These are phyloP conservation scores for Eristalis tenax DNA, from an alignment of 2,888 invertebrate species.

Conservation along the genomic window DNA sequence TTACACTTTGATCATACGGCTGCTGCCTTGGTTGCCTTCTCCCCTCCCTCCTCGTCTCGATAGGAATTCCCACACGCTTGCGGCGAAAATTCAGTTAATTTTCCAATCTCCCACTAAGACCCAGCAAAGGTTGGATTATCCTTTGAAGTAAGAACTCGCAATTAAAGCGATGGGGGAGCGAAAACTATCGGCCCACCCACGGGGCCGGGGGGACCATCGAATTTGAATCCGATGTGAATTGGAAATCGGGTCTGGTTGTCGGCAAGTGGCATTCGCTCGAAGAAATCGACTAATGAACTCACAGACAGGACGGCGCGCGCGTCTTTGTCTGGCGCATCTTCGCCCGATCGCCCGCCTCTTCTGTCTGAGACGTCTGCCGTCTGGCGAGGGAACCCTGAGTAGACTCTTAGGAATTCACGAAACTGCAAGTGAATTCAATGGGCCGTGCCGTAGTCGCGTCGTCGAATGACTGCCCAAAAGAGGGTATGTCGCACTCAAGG, in stretches of 20 bases:
- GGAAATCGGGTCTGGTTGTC: conserved; percentile 17
- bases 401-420: conserved; percentile 5
- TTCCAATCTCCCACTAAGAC: conserved; percentile 22
- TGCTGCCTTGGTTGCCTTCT: not conserved
- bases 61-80: not conserved
- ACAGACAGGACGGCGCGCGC: conserved; percentile 61
- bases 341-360: conserved; percentile 16
- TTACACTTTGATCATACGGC: conserved; percentile 40
- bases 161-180: conserved; percentile 12
- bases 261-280: conserved; percentile 40
- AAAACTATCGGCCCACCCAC: not conserved
- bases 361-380: not conserved
- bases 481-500: not conserved
- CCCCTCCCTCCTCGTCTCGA: not conserved
- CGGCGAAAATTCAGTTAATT: conserved; percentile 45
- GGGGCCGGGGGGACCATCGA: not conserved
- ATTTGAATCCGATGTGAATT: conserved; percentile 5
- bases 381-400: not conserved
- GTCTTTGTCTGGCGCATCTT: conserved; percentile 60
- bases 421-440: conserved; percentile 47
- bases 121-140: conserved; percentile 2
- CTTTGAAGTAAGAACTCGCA: conserved; percentile 41
- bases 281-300: conserved; percentile 70
- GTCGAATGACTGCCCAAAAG: not conserved
- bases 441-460: not conserved